These are phyloP conservation scores for Tanypteryx hageni DNA, from an alignment of 2,888 invertebrate species.

Conservation along the genomic window DNA sequence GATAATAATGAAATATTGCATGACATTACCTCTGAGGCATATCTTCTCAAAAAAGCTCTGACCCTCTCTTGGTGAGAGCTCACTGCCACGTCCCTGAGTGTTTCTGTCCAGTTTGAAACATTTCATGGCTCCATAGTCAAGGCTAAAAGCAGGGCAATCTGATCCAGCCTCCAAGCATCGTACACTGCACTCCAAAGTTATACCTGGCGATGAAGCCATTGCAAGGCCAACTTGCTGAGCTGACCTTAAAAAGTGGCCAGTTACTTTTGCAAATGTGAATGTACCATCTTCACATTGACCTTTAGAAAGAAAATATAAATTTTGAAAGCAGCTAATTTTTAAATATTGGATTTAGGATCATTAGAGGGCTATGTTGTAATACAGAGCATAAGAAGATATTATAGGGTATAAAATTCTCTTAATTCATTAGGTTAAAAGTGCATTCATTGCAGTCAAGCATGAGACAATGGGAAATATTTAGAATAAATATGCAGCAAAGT, in stretches of 20 bases:
- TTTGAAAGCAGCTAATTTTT: neutral
- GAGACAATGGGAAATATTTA: too few relatives aligned
- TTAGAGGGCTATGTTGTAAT: too few relatives aligned
- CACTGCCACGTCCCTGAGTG: constrained; percentile 74
- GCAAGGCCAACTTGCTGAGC: constrained; percentile 74
- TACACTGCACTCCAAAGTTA: constrained; percentile 72
- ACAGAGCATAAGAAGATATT: too few relatives aligned
- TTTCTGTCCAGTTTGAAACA: constrained; percentile 75
- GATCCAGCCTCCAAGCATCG: constrained; percentile 73
- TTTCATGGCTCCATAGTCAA: constrained; percentile 74
- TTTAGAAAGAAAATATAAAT: constrained; percentile 67
- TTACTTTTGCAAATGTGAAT: constrained; percentile 75
- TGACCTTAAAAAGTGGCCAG: constrained; percentile 74
- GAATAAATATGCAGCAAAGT: neutral
- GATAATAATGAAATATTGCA: neutral
- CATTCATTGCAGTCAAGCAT: too few relatives aligned
- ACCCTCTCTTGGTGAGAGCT: constrained; percentile 73
- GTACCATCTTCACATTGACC: constrained; percentile 75
- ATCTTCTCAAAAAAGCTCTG: constrained; percentile 76
- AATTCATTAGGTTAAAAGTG: too few relatives aligned
- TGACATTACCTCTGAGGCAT: constrained; percentile 73
- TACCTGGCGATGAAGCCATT: constrained; percentile 71
- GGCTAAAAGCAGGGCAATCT: constrained; percentile 75
- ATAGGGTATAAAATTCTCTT: too few relatives aligned
- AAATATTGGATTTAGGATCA: neutral